A percentile compares a stretch with the other conserved stretches of the same genome.
These are phyloP conservation scores for Latrodectus elegans DNA, from an alignment of 2,888 invertebrate species.

Conservation along the genomic window DNA sequence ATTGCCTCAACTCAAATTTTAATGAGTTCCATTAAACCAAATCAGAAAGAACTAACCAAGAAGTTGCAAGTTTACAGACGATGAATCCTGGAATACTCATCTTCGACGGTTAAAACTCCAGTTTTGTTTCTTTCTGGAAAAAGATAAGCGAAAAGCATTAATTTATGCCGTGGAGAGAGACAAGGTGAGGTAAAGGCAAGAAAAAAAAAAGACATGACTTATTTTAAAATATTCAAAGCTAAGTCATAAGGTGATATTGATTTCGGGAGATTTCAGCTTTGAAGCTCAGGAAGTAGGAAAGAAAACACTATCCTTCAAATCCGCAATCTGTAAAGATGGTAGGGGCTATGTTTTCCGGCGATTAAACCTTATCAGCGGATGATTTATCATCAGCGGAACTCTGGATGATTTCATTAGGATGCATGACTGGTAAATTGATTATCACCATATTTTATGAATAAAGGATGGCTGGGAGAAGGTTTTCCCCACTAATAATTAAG, in stretches of 20 bases:
- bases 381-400: slow-evolving; percentile 23
- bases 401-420: slow-evolving; percentile 34
- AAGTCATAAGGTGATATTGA: neutral
- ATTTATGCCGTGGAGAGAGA: neutral
- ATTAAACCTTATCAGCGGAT: slow-evolving; percentile 36
- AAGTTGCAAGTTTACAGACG: too few relatives aligned
- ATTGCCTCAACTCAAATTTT: neutral
- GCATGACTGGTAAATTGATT: slow-evolving; percentile 36
- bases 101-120: neutral
- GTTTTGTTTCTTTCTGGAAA: neutral
- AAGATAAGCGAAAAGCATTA: neutral
- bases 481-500: neutral
- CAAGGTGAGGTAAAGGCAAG: neutral
- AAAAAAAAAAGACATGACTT: neutral
- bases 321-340: neutral
- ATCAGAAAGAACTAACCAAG: neutral
- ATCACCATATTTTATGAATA: slow-evolving; percentile 33
- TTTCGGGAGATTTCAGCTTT: neutral
- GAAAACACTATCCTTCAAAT: slow-evolving; percentile 3
- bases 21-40: neutral
- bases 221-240: neutral
- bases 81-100: too few relatives aligned
- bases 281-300: neutral
- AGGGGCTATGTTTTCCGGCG: slow-evolving; percentile 13
- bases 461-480: neutral